Evolutionary conservation across 1,140 invertebrate genomes (phyloP), one percentile per base, ranked within the genome.

Genomic region (Rhagoletis zephyria): DNA sequence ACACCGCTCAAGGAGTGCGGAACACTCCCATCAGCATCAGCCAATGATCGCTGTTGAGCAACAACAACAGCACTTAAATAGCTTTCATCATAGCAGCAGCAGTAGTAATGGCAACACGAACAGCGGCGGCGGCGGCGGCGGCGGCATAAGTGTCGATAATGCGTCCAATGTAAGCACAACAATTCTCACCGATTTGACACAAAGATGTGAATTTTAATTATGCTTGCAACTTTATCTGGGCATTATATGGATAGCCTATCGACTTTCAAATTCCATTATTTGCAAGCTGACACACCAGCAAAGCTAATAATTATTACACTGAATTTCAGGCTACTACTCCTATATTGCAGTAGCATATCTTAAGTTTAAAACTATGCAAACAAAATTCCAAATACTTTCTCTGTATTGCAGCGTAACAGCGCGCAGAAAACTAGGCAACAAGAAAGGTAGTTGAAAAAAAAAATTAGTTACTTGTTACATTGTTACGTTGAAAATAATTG

Each of bases 11-110:
- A 30, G 30, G 30, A 30, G 30, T 30, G 30, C 30, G 30, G 30
- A 30, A 30, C 30, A 30, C 30, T 30, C 30, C 30, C 30, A 30
- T 88, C 89, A 88, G 90, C 89, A 90, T 90, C 86, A 87, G 92
- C 7, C 85, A 59, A n/a, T 81, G 42, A 16, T 63, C 67, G 60
- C 64, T 70, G 59, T 64, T 4, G 45, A 48, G n/a, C 87, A 64
- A 56, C 67, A 87, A 74, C 63, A 86, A 40, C 56, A 86, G 30
- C 81, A 88, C 70, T 64, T 51, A 10, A 5, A 56, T 10, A 10
- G 51, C 51, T 56, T 7, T 45, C 67, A 86, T 56, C 64, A 74
- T 70, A 87, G 65, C 14, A 51, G 56, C 81, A 56, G 87, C 85
- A 63, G 61, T 63, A 63, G 16, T 4, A 63, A n/a, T 63, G 12